phyloP scores from a whole-genome alignment of 2,888 invertebrate genomes.

The Caenorhabditis becei region DNA sequence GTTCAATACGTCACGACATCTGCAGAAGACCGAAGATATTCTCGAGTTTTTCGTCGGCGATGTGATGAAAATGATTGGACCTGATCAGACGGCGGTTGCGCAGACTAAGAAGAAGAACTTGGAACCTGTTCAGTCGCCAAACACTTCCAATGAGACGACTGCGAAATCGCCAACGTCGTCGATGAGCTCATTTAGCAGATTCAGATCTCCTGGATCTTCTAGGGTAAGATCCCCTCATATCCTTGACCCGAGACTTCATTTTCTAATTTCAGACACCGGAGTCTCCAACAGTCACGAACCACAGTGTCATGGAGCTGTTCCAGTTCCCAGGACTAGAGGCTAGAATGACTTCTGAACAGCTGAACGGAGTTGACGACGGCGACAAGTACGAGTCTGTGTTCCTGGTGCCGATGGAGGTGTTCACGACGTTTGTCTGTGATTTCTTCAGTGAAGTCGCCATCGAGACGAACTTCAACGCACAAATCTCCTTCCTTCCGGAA shows the following conservation, averaged over 20 bases:
- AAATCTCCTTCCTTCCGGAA: conserved; percentile 94
- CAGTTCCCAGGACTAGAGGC: conserved; percentile 79
- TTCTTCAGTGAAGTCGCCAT: conserved; percentile 95
- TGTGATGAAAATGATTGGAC: conserved; percentile 62
- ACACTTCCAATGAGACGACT: conserved; percentile 11
- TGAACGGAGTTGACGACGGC: conserved; percentile 57
- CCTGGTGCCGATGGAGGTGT: conserved; percentile 39
- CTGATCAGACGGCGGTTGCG: conserved; percentile 14
- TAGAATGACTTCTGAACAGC: conserved; percentile 63
- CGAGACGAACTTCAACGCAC: conserved; percentile 90
- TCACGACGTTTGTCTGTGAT: conserved; percentile 96
- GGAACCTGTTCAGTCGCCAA: conserved; percentile 10
- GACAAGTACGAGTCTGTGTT: conserved; percentile 69
- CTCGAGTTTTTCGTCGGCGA: conserved; percentile 70
- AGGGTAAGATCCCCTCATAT: not conserved
- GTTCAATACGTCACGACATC: conserved; percentile 60
- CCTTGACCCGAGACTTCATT: not conserved
- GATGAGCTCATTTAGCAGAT: conserved; percentile 30
- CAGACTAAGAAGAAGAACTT: conserved; percentile 15
- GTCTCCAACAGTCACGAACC: conserved; percentile 35
- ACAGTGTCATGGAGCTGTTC: conserved; percentile 76
- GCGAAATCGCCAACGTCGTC: conserved; percentile 29
- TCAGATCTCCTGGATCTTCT: conserved; percentile 37
- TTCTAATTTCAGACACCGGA: conserved; percentile 26
- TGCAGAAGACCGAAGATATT: conserved; percentile 66